Evolutionary conservation across 2,888 invertebrate genomes (phyloP).

Genomic region (Dolomedes plantarius): DNA sequence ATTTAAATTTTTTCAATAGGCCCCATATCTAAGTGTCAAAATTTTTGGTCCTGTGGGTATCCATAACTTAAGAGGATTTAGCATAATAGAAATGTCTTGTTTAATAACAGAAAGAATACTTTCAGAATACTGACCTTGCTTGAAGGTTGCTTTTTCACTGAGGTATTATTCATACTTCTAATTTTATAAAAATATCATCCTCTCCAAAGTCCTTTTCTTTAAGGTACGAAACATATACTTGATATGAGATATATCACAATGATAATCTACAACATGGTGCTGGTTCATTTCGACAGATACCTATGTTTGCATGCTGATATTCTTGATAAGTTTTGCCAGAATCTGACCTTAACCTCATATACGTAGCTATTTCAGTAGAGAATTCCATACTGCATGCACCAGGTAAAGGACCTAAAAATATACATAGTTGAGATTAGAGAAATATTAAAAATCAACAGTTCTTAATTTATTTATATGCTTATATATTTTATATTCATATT

Average conservation of each 20-base stretch:
- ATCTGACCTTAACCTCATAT: conserved; percentile 75
- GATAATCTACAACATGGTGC: conserved; percentile 76
- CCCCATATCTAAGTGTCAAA: too few species aligned
- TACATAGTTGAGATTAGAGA: too few species aligned
- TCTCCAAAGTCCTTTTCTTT: conserved; percentile 80
- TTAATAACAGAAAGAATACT: too few species aligned
- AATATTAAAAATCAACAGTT: too few species aligned
- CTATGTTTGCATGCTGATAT: conserved; percentile 78
- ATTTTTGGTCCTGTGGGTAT: too few species aligned
- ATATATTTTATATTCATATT: too few species aligned
- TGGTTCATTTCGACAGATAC: conserved; percentile 76
- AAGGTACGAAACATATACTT: conserved; percentile 82
- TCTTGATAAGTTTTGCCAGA: conserved; percentile 79
- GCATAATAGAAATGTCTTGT: too few species aligned
- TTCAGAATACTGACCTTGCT: conserved; percentile 78
- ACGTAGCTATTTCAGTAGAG: conserved; percentile 81
- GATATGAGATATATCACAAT: conserved; percentile 77
- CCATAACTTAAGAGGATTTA: too few species aligned
- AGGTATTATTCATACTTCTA: conserved; percentile 81
- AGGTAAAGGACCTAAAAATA: conserved; percentile 85
- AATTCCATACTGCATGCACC: conserved; percentile 88
- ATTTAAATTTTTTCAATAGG: too few species aligned
- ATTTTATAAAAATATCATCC: conserved; percentile 82
- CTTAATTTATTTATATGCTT: too few species aligned
- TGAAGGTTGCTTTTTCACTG: conserved; percentile 80